phyloP scores from a whole-genome alignment of 2,113 vertebrate genomes.

The Ammodytes dubius region DNA sequence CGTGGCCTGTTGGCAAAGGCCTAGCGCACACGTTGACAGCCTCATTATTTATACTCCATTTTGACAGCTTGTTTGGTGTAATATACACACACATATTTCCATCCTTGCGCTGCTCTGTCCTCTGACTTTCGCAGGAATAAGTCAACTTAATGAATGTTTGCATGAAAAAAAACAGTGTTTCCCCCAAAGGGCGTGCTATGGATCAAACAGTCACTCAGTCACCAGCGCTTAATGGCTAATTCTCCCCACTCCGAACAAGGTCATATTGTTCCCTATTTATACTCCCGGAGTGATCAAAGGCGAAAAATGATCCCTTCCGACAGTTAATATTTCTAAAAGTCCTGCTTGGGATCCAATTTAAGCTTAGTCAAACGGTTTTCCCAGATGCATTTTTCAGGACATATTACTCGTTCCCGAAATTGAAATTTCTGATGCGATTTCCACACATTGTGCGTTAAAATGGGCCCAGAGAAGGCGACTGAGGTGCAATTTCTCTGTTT shows the following conservation, averaged over 20 bases:
- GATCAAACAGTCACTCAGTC: conserved; percentile 71
- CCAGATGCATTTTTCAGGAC: conserved; percentile 38
- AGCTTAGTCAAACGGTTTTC: conserved; percentile 54
- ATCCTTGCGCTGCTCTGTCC: conserved; percentile 46
- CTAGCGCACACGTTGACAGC: conserved; percentile 63
- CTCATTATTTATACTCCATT: conserved; percentile 68
- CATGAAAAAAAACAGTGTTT: conserved; percentile 59
- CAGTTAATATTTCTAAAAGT: conserved; percentile 67
- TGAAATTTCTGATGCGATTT: conserved; percentile 58
- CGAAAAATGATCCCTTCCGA: conserved; percentile 48
- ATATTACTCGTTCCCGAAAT: conserved; percentile 36
- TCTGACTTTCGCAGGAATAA: conserved; percentile 65
- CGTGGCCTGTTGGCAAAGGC: conserved; percentile 60
- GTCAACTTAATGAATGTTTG: conserved; percentile 70
- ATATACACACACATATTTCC: conserved; percentile 62
- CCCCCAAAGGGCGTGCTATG: conserved; percentile 56
- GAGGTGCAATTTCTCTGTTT: conserved; percentile 37
- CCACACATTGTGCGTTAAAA: conserved; percentile 37
- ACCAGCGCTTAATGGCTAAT: conserved; percentile 52
- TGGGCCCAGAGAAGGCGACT: conserved; percentile 20
- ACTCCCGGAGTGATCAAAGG: conserved; percentile 59
- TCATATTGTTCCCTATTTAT: conserved; percentile 73
- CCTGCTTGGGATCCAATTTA: conserved; percentile 40
- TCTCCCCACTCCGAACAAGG: conserved; percentile 57
- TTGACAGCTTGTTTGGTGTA: conserved; percentile 71